A percentile compares a stretch with the other conserved stretches of the same genome.
Evolutionary conservation across 1,140 invertebrate genomes (phyloP).

Genomic region (Papilio xuthus): DNA sequence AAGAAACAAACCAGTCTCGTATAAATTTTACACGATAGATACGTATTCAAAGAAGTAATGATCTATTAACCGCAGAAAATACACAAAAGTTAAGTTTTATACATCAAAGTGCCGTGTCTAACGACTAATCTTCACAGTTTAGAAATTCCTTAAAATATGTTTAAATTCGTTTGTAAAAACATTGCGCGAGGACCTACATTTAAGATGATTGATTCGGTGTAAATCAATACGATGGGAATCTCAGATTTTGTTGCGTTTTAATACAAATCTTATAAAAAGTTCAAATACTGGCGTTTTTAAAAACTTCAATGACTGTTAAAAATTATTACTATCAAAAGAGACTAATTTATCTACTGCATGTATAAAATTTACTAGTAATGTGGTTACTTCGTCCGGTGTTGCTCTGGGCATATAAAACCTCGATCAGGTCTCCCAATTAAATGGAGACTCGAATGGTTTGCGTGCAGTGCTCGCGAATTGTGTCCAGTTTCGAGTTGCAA

Average conservation of each 20-base stretch:
- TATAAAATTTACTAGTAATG: not conserved
- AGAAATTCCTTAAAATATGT: not conserved
- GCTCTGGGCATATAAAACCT: not conserved
- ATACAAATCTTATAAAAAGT: not conserved
- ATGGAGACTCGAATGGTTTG: not conserved
- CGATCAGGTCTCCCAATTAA: not conserved
- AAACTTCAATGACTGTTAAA: too few relatives aligned
- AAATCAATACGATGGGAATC: not conserved
- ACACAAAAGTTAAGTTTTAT: not conserved
- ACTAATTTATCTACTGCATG: not conserved
- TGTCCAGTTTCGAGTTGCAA: not conserved
- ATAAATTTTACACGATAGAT: not conserved
- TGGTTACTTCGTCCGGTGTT: not conserved
- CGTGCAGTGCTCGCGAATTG: not conserved
- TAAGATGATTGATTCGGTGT: not conserved
- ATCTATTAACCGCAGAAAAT: not conserved
- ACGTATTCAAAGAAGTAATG: not conserved
- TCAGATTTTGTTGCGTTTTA: not conserved
- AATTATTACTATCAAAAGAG: not conserved
- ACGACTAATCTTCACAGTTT: slow-evolving; percentile 2
- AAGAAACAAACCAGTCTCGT: not conserved
- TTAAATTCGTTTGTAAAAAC: not conserved
- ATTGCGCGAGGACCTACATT: not conserved
- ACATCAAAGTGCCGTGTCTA: not conserved
- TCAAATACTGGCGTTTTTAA: too few relatives aligned